Evolutionary conservation across 2,113 vertebrate species (phyloP), one percentile per base, ranked within the genome.

Genomic region (Genyomyrus donnyi): DNA sequence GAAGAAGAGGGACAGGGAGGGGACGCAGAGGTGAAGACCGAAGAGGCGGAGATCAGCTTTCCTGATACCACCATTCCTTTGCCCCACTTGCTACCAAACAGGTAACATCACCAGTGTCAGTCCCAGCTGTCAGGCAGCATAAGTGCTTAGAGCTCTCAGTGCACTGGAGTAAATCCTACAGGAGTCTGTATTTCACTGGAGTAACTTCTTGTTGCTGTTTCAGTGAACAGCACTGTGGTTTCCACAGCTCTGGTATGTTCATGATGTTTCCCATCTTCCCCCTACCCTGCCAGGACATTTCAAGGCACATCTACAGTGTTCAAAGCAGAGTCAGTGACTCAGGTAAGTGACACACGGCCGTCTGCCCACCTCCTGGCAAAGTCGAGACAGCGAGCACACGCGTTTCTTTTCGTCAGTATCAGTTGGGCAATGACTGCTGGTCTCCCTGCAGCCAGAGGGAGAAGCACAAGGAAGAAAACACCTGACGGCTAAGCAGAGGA

Each of bases 41-140:
- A 91, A 21, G 90, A 93, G 1, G 89, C 1, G 70, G 97, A 91
- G 90, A 66, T 97, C 70, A 93, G 91, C 92, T 99, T 97, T 85
- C 98, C 98, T 0, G 98, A 99, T 66, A 99, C 98, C 0, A 94
- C 95, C 2, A 99, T 99, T 27, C 96, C 98, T 53, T 95, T 99
- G 89, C 97, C 98, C 0, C 97, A 99, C 91, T 96, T 99, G 39
- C 98, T 98, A 86, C 92, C 96, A 17, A 97, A 94, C 93, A 98
- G 98, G 98, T 98, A 93, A 89, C 2, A 0, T 24, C 2, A 24
- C 35, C 70, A 70, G 5, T 31, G 3, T 11, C 83, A 45, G 83
- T 85, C 83, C 17, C 19, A 24, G 39, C 77, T 85, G 39, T 80
- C 13, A 80, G 74, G 13, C 74, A 46, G 21, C 21, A 7, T 8